Percentiles rank a stretch among this genome's conserved stretches.
Evolutionary conservation across 2,888 invertebrate species (phyloP).

Genomic region (Hemithea aestivaria): DNA sequence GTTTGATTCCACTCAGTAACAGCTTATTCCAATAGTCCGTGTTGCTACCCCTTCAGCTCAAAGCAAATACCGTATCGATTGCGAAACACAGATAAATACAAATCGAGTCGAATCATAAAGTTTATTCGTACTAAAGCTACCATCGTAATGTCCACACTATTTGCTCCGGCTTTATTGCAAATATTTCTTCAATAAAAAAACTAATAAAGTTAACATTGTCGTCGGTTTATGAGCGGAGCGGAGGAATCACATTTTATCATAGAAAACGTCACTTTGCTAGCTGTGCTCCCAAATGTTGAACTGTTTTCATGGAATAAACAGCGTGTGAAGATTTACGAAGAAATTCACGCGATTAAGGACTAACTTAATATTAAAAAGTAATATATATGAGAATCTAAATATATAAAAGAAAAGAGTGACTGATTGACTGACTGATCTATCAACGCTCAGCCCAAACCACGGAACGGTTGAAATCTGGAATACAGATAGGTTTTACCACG

Average conservation of each 20-base stretch:
- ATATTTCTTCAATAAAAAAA: slow-evolving; percentile 27
- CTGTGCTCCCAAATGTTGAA: background rate
- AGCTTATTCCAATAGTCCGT: slow-evolving; percentile 12
- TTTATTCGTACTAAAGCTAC: slow-evolving; percentile 37
- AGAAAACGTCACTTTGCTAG: background rate
- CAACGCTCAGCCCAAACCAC: too few relatives aligned
- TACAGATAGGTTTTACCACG: too few relatives aligned
- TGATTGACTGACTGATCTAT: too few relatives aligned
- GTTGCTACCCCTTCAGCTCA: slow-evolving; percentile 13
- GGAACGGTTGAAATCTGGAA: too few relatives aligned
- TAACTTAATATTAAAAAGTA: too few relatives aligned
- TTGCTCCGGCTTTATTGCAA: slow-evolving; percentile 25
- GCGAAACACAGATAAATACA: slow-evolving; percentile 23
- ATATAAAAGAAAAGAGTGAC: too few relatives aligned
- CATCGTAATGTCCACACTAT: slow-evolving; percentile 24
- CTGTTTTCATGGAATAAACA: too few relatives aligned
- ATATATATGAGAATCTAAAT: too few relatives aligned
- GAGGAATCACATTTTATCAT: slow-evolving; percentile 11
- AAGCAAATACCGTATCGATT: slow-evolving; percentile 10
- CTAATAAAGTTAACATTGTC: slow-evolving; percentile 19
- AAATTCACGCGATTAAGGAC: too few relatives aligned
- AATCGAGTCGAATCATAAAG: slow-evolving; percentile 32
- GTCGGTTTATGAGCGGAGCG: slow-evolving; percentile 9
- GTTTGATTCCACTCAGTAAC: too few relatives aligned
- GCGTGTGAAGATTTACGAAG: too few relatives aligned